Base-by-base conservation (phyloP, 2,113 vertebrate genomes). In the Ceuthmochares aereus region DNA sequence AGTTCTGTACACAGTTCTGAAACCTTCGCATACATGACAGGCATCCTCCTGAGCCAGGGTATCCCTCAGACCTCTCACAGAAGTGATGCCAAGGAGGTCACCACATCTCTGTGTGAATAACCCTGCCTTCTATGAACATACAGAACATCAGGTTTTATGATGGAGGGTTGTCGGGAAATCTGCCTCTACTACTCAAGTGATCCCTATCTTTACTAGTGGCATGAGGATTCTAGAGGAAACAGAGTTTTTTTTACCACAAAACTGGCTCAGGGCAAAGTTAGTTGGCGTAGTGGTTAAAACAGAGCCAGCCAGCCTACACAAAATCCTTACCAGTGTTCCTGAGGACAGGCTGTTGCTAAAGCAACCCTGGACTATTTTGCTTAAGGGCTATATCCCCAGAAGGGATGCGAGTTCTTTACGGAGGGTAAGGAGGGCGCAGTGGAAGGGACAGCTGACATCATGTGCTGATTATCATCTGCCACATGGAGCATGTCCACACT, bases 401-500 rank as follows among this genome's bases (percentile, higher is more conserved):
- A 18, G 20, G 47, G 17, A 49, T 6, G 19, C 0, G 2, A 62
- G 54, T 67, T 67, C 32, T 25, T 47, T 58, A 17, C 0, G 1
- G 56, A 70, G 34, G 29, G 25, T 26, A 19, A 40, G 68, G 68
- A 93, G 32, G 45, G 14, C 26, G 52, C 0, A 0, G 19, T 1
- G 1, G 67, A 62, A 72, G 22, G 63, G 79, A 45, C 32, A 26
- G 52, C n/a, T 80, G 79, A 68, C 0, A 2, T 62, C 59, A 45
- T 7, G 37, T 0, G 0, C 63, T 56, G 63, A 80, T 87, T 62
- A 67, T 34, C 73, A 72, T 58, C 79, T 52, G 68, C 58, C 14
- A 16, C 0, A 1, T 2, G 0, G 32, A 67, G 21, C 21, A 12
- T 30, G 74, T 55, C 78, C 63, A 45, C 29, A 2, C 47, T 0